These are phyloP conservation scores for Trimorus sp. DNA, from an alignment of 2,888 invertebrate genomes.

Conservation along the genomic window DNA sequence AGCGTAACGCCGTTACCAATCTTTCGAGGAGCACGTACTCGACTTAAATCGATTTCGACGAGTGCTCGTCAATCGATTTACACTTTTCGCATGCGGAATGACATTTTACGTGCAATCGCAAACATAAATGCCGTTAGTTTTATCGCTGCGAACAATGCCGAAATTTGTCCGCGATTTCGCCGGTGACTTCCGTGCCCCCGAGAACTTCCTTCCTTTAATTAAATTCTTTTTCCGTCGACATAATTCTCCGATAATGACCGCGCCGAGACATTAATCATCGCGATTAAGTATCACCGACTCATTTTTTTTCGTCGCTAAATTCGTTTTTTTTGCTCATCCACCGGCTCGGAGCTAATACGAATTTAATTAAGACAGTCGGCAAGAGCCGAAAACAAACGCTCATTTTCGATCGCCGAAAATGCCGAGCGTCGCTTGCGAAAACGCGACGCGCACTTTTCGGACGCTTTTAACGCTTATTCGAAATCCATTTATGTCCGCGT, in stretches of 20 bases:
- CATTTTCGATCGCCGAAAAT: slow-evolving; percentile 21
- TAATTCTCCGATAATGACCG: too few species aligned
- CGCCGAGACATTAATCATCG: neutral
- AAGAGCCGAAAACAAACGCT: neutral
- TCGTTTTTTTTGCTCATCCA: neutral
- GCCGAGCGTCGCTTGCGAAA: too few species aligned
- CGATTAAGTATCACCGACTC: neutral
- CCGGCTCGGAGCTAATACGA: slow-evolving; percentile 11
- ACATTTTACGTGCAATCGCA: slow-evolving; percentile 50
- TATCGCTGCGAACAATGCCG: slow-evolving; percentile 35
- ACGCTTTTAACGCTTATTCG: slow-evolving; percentile 28
- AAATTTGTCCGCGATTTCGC: slow-evolving; percentile 11
- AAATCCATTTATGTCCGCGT: slow-evolving; percentile 29
- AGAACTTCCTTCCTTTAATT: neutral
- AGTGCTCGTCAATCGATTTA: slow-evolving; percentile 59
- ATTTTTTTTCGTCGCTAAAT: neutral
- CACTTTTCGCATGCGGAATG: slow-evolving; percentile 58
- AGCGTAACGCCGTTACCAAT: slow-evolving; percentile 51
- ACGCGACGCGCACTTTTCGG: neutral
- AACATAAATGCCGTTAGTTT: slow-evolving; percentile 48
- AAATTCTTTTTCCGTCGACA: neutral
- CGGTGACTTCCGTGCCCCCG: neutral
- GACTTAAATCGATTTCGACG: slow-evolving; percentile 59
- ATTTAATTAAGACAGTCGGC: slow-evolving; percentile 23
- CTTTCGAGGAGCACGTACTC: slow-evolving; percentile 54